Evolutionary conservation across 2,113 vertebrate genomes (phyloP).

Genomic region (Mugil cephalus): DNA sequence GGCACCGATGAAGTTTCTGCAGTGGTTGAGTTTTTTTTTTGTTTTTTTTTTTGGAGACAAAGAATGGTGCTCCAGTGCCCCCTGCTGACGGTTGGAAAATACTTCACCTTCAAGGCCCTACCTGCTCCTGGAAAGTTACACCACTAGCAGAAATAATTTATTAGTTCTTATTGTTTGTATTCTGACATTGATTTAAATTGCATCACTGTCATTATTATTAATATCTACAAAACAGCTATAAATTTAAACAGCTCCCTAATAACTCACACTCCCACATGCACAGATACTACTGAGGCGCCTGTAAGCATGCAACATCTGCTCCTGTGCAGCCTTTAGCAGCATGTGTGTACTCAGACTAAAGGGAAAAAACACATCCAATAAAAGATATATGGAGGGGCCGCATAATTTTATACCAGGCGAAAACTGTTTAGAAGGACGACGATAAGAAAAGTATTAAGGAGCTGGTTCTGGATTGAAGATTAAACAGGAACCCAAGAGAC

Average conservation of each 20-base stretch:
- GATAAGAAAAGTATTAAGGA: constrained; percentile 10
- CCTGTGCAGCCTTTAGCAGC: neutral
- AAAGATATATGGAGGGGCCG: neutral
- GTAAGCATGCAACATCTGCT: neutral
- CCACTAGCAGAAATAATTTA: neutral
- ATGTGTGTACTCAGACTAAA: neutral
- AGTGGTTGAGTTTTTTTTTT: neutral
- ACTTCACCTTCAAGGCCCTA: neutral
- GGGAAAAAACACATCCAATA: neutral
- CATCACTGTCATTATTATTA: constrained; percentile 23
- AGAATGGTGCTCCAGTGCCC: constrained; percentile 60
- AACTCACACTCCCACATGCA: neutral
- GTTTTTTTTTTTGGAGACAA: neutral
- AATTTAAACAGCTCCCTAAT: constrained; percentile 8
- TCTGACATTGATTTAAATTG: constrained; percentile 7
- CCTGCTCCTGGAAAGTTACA: neutral
- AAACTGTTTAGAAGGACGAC: neutral
- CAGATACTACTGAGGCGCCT: neutral
- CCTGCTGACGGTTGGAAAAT: constrained; percentile 37
- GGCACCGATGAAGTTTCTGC: constrained; percentile 33
- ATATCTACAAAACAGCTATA: neutral
- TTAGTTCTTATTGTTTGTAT: constrained; percentile 7
- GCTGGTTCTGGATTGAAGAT: neutral
- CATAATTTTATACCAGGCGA: neutral
- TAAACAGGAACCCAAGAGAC: too few relatives aligned